Evolutionary conservation across 2,888 invertebrate genomes (phyloP).

Genomic region (Andrena praecox): DNA sequence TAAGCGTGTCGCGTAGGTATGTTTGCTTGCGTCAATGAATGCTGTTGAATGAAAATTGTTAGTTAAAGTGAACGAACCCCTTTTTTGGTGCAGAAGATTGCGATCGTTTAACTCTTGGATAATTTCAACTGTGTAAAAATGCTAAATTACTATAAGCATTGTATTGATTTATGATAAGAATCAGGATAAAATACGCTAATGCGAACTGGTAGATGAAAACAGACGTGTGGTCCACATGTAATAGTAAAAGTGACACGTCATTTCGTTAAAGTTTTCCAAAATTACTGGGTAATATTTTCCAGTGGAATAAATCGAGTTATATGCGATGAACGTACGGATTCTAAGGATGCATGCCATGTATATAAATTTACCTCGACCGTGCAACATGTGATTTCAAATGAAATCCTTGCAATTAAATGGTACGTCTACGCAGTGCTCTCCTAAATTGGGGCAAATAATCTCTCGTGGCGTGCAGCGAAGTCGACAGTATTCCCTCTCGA

Average conservation of each 20-base stretch:
- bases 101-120: too few relatives aligned
- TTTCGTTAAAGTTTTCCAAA: background rate
- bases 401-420: constrained; percentile 32
- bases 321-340: background rate
- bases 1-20: constrained; percentile 39
- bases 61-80: too few relatives aligned
- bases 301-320: background rate
- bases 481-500: constrained; percentile 22
- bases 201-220: too few relatives aligned
- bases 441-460: constrained; percentile 44
- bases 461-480: background rate
- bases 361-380: constrained; percentile 4
- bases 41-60: background rate
- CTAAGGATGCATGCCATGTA: background rate
- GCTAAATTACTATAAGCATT: too few relatives aligned
- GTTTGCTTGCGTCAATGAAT: constrained; percentile 12
- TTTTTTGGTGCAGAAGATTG: too few relatives aligned
- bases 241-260: too few relatives aligned
- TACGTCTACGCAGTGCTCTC: constrained; percentile 7
- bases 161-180: too few relatives aligned
- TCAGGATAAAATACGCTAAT: too few relatives aligned
- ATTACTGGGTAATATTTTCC: constrained; percentile 4
- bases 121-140: too few relatives aligned
- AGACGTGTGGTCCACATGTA: too few relatives aligned
- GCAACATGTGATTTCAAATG: constrained; percentile 33